Conservation (phyloP, 2,113 vertebrate genomes). For the Nannobrachium achirus region DNA sequence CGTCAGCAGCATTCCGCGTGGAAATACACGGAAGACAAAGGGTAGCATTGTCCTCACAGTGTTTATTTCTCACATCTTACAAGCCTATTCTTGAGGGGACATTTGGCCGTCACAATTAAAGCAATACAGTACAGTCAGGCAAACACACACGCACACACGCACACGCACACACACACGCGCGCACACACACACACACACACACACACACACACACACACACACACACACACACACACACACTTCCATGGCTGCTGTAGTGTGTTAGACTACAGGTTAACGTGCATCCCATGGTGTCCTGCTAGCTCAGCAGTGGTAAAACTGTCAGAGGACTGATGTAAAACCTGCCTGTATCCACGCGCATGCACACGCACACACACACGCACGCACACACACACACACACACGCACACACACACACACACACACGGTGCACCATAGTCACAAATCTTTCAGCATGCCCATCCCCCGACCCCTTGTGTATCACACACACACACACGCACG, state of each 20-base stretch:
- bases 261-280: slow-evolving; percentile 50
- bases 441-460: slow-evolving; percentile 46
- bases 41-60: too few species aligned
- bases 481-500: slow-evolving; percentile 1
- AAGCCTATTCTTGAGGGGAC: too few species aligned
- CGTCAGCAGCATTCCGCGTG: not conserved
- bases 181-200: slow-evolving; percentile 6
- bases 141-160: too few species aligned
- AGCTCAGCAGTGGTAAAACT: slow-evolving; percentile 71
- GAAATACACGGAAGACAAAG: too few species aligned
- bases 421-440: slow-evolving; percentile 40
- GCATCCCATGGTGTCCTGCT: slow-evolving; percentile 51
- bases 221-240: slow-evolving; percentile 28
- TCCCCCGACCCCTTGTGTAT: too few species aligned
- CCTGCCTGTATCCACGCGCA: slow-evolving; percentile 32
- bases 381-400: not conserved
- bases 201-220: slow-evolving; percentile 24
- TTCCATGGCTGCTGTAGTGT: slow-evolving; percentile 38
- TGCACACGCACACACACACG: not conserved
- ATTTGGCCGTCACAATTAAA: too few species aligned
- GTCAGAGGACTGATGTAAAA: slow-evolving; percentile 60
- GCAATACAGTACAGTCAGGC: too few species aligned
- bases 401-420: slow-evolving; percentile 3
- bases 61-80: too few species aligned
- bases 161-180: not conserved